A percentile compares a stretch with the other conserved stretches of the same genome.
Evolutionary conservation across 2,797 vertebrate genomes (phyloP).

Genomic region (Ibycter americanus): DNA sequence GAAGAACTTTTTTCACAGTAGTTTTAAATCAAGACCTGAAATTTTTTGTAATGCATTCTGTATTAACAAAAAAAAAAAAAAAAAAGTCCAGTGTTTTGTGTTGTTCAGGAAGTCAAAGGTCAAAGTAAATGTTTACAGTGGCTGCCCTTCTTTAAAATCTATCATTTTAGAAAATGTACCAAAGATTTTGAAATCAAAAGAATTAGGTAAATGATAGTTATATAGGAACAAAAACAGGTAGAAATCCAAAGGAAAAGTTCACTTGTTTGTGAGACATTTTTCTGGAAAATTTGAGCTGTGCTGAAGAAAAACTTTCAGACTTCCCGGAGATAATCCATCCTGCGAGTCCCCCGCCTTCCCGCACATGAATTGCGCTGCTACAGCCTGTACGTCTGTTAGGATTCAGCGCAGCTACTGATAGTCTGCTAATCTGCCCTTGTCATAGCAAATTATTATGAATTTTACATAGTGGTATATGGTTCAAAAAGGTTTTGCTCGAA

Average conservation of each 20-base stretch:
- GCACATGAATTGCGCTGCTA: not conserved
- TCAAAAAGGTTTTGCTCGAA: not conserved
- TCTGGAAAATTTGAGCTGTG: not conserved
- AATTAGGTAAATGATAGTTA: not conserved
- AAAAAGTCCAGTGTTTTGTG: not conserved
- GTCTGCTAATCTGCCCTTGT: not conserved
- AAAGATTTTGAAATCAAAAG: not conserved
- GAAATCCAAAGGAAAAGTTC: not conserved
- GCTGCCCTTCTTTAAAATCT: not conserved
- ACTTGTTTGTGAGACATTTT: not conserved
- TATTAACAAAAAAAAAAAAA: not conserved
- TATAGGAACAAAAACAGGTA: not conserved
- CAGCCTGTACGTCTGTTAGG: not conserved
- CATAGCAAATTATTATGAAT: not conserved
- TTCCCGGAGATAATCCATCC: not conserved
- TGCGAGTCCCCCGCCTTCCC: not conserved
- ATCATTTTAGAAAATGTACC: not conserved
- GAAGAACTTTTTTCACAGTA: not conserved
- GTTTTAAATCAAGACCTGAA: not conserved
- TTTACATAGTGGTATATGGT: not conserved
- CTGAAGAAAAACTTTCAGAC: not conserved
- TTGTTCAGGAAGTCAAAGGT: not conserved
- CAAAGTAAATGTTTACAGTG: not conserved
- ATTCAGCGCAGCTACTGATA: not conserved
- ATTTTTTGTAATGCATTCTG: not conserved